Evolutionary conservation across 92 coral and sea anemone genomes (phyloP), one percentile per base, ranked within the genome.

Genomic region (Parazoanthus atlanticus): DNA sequence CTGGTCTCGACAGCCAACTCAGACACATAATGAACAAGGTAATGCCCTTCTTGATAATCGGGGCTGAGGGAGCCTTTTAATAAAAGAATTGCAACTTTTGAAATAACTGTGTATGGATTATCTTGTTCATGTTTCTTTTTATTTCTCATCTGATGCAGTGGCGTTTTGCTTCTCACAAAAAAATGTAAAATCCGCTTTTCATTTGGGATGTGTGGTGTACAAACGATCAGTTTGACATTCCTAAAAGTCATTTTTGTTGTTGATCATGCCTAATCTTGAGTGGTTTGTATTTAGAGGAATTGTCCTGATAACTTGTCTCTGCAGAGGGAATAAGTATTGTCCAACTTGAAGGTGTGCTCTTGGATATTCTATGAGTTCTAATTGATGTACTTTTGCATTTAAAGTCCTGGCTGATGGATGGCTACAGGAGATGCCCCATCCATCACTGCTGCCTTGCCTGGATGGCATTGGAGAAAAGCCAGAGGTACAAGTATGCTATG

Each of bases 1-100:
- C 87, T 84, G 66, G 33, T 15, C 78, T 41, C 66, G 36, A 78
- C 87, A 84, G 73, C 85, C 41, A 34, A 25, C 84, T 79, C 70
- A 30, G 86, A 82, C 43, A 67, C 64, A 71, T 70, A 25, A 61
- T 41, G 72, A 34, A 15, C 52, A 80, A 84, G 87, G 87, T 84
- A 84, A 84, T 84, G 78, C 77, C 86, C 58, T 82, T 71, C 19
- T 30, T 36, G 26, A 25, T 41, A 31, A 82, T 31, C 66, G 58
- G 54, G 65, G 41, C 58, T 8, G 21, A 43, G 40, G 79, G 40
- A 61, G 8, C 69, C 8, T 61, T 49, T 61, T 61, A 84, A 70
- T 69, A 70, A 69, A 70, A 21, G 13, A 26, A 49, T 65, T 12
- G 15, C 38, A 83, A 41, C 76, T 23, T 84, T 69, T 41, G 30